Evolutionary conservation across 1,140 invertebrate genomes (phyloP).

Genomic region (Geopemphigus sp.): DNA sequence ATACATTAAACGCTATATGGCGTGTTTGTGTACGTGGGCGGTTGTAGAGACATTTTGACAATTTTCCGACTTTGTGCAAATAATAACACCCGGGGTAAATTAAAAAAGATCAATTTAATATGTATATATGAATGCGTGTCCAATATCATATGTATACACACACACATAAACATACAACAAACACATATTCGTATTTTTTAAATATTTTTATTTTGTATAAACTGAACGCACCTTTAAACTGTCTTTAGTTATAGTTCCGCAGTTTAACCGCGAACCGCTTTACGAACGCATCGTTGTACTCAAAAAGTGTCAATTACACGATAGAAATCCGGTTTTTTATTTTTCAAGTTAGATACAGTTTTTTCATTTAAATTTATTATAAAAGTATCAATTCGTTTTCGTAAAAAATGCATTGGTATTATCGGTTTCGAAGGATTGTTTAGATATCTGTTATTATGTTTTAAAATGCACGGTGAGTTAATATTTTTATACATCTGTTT

Average conservation of each 20-base stretch:
- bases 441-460: slow-evolving; percentile 7
- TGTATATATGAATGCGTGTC: not conserved
- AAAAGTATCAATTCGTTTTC: not conserved
- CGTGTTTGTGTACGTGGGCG: not conserved
- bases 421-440: not conserved
- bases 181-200: not conserved
- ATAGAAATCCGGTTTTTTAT: not conserved
- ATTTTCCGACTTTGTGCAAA: slow-evolving; percentile 22
- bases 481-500: not conserved
- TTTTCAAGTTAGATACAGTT: not conserved
- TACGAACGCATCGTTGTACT: not conserved
- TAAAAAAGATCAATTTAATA: slow-evolving; percentile 23
- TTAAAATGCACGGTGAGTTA: slow-evolving; percentile 36
- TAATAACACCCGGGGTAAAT: not conserved
- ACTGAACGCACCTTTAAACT: slow-evolving; percentile 24
- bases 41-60: slow-evolving; percentile 20
- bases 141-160: not conserved
- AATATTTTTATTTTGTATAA: not conserved
- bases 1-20: not conserved
- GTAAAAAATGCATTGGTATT: not conserved
- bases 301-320: not conserved
- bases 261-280: slow-evolving; percentile 11
- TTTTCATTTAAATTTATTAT: too few relatives aligned
- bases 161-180: not conserved
- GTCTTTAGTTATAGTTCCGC: slow-evolving; percentile 1